Evolutionary conservation across 2,888 invertebrate species (phyloP).

Genomic region (Andrena haemorrhoa): DNA sequence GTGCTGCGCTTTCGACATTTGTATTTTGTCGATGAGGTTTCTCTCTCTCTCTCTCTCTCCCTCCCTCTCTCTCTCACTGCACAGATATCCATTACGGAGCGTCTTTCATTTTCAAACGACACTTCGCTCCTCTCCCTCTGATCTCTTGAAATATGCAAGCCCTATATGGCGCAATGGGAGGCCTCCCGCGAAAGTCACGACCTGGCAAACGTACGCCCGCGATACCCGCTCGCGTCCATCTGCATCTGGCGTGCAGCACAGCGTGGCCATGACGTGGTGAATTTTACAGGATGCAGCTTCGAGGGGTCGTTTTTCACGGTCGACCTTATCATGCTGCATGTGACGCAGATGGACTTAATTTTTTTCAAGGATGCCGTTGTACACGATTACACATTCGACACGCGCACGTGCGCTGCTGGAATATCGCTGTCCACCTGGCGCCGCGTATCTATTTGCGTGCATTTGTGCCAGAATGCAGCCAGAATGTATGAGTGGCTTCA

Average conservation of each 20-base stretch:
- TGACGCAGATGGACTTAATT: constrained; percentile 17
- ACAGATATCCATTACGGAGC: constrained; percentile 6
- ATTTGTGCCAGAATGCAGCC: constrained; percentile 1
- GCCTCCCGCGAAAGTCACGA: constrained; percentile 19
- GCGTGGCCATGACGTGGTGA: constrained; percentile 2
- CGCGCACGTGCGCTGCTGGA: not conserved
- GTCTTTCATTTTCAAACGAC: constrained; percentile 13
- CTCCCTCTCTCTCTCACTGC: not conserved
- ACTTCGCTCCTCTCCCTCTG: not conserved
- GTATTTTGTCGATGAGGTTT: constrained; percentile 1
- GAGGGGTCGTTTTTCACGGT: not conserved
- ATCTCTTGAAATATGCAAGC: constrained; percentile 36
- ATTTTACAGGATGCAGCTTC: constrained; percentile 27
- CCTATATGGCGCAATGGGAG: constrained; percentile 18
- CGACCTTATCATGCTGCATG: constrained; percentile 8
- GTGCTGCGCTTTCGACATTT: not conserved
- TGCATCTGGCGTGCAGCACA: constrained; percentile 4
- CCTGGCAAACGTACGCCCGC: constrained; percentile 26
- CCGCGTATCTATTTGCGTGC: constrained; percentile 27
- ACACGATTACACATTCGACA: not conserved
- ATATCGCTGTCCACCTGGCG: constrained; percentile 16
- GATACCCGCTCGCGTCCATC: constrained; percentile 11
- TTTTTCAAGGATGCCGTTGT: constrained; percentile 5
- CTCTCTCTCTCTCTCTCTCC: not conserved
- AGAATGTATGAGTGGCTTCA: not conserved